A percentile compares a stretch with the other conserved stretches of the same genome.
Conservation (phyloP, 2,797 vertebrate genomes). For the Argentina silus region DNA sequence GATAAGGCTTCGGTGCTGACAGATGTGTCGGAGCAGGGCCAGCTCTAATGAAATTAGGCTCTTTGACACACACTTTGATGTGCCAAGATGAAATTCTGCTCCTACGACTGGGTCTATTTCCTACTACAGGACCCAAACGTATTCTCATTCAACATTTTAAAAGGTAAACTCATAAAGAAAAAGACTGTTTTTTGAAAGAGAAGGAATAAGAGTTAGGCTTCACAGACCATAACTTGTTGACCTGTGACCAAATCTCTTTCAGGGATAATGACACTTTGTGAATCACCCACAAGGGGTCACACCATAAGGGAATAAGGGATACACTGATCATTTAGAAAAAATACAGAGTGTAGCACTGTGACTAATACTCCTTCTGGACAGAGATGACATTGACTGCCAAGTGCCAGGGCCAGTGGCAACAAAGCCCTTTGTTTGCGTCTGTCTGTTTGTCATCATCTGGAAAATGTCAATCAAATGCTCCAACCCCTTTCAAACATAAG, state of each 20-base stretch:
- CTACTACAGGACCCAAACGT: no score
- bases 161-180: no score
- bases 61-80: neutral
- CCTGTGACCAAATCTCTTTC: neutral
- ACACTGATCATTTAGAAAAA: no score
- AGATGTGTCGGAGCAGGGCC: slow-evolving; percentile 4
- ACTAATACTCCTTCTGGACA: no score
- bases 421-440: neutral
- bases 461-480: neutral
- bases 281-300: neutral
- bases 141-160: no score
- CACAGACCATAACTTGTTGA: neutral
- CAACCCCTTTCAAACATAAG: neutral
- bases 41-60: slow-evolving; percentile 15
- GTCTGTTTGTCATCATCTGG: neutral
- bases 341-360: no score
- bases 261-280: neutral
- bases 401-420: neutral
- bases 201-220: no score
- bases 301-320: neutral
- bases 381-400: neutral
- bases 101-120: neutral
- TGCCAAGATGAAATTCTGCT: neutral
- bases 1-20: slow-evolving; percentile 5
- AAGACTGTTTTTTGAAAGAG: no score